Evolutionary conservation across 1,140 invertebrate species (phyloP), one percentile per base, ranked within the genome.

Genomic region (Conus betulinus): DNA sequence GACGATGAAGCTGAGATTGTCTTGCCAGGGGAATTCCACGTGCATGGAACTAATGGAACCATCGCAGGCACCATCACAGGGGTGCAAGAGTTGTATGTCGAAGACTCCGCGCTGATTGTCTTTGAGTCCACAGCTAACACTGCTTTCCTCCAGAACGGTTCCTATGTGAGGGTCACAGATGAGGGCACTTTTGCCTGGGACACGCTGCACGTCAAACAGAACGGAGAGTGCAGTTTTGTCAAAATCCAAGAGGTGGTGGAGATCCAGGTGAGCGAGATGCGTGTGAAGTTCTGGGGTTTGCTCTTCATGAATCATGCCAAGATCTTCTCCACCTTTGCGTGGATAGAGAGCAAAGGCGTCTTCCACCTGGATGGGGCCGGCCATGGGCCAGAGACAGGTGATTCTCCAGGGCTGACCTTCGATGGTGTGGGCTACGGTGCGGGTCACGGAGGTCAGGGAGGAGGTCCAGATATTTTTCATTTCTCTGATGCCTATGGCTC

Each of bases 21-120:
- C 27, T 88, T 93, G 11, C 93, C 93, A 55, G 89, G 88, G 20
- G 92, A 91, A 63, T 90, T 92, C 6, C 92, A 93, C 82, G 90
- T 93, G 25, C 92, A 93, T 88, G 93, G 93, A 10, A 92, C 91
- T 11, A 92, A 93, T 67, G 91, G 91, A n/a, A 92, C 89, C n/a
- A 90, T 93, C 82, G 90, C 88, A 81, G 93, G 93, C 39, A 82
- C 89, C 39, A 87, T 93, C 5, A 93, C 92, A 7, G 93, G 93
- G 5, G 88, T 93, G 17, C 91, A 89, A 17, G 88, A 93, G 23
- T 84, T 93, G 71, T 93, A 89, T 84, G 88, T 93, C 20, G 92
- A 93, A 90, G 84, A 88, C 25, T 84, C 87, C 8, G 89, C 90
- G 1, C 81, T 60, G n/a, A 85, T 91, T 15, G 89, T 89, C 52